These are phyloP conservation scores for Harlomillsia oculata DNA, from an alignment of 1,140 invertebrate species.

Conservation along the genomic window DNA sequence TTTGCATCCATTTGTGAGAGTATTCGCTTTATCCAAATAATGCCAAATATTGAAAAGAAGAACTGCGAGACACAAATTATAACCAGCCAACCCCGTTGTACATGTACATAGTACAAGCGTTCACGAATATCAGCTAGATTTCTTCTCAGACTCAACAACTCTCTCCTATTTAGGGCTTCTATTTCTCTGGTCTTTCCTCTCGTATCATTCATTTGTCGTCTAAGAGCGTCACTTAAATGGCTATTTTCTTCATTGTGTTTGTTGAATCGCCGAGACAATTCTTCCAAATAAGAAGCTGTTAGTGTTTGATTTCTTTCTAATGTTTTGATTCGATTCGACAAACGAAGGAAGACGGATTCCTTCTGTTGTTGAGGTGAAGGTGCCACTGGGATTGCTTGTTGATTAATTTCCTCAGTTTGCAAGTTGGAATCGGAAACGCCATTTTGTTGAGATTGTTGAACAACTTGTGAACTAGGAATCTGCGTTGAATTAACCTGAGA, in stretches of 20 bases:
- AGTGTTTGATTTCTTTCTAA: slow-evolving; percentile 93
- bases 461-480: too few species aligned
- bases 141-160: slow-evolving; percentile 18
- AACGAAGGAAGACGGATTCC: slow-evolving; percentile 86
- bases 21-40: slow-evolving; percentile 4
- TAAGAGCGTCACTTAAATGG: slow-evolving; percentile 8
- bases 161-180: slow-evolving; percentile 16
- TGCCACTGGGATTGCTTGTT: slow-evolving; percentile 9
- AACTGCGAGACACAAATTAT: slow-evolving; percentile 26
- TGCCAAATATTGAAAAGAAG: slow-evolving; percentile 3
- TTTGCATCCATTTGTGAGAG: slow-evolving; percentile 3
- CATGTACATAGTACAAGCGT: slow-evolving; percentile 22
- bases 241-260: slow-evolving; percentile 79
- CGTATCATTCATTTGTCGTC: slow-evolving; percentile 25
- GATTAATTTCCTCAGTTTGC: slow-evolving; percentile 9
- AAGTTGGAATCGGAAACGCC: background rate
- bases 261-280: slow-evolving; percentile 85
- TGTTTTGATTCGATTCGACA: slow-evolving; percentile 90
- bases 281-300: slow-evolving; percentile 88
- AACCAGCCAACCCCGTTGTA: slow-evolving; percentile 29
- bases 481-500: too few species aligned
- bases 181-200: slow-evolving; percentile 11
- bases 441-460: background rate
- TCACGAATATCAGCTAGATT: slow-evolving; percentile 24
- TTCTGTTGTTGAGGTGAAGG: slow-evolving; percentile 58